phyloP scores from a whole-genome alignment of 2,113 vertebrate species.

The Strigops habroptila region DNA sequence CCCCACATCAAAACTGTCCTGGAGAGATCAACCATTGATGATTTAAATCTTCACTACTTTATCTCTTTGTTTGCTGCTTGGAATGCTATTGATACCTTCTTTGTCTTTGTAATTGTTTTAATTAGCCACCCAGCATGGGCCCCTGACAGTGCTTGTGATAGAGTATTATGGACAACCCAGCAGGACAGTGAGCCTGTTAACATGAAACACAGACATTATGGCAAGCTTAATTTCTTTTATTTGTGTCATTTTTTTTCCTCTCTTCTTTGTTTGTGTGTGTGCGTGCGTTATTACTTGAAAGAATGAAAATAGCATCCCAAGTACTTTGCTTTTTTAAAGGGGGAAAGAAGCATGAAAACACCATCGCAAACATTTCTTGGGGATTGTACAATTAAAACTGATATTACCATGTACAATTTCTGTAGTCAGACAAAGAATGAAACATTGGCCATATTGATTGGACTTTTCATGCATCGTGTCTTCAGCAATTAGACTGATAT shows the following conservation, averaged over 20 bases:
- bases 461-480: background rate
- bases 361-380: background rate
- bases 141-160: constrained; percentile 42
- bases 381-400: background rate
- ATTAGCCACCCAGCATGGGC: constrained; percentile 85
- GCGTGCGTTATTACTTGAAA: background rate
- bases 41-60: constrained; percentile 75
- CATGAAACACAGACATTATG: constrained; percentile 52
- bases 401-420: background rate
- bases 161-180: constrained; percentile 57
- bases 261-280: background rate
- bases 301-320: background rate
- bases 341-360: background rate
- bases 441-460: background rate
- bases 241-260: background rate
- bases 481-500: background rate
- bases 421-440: background rate
- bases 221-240: constrained; percentile 43
- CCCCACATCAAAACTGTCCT: constrained; percentile 34
- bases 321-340: background rate
- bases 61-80: constrained; percentile 79
- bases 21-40: constrained; percentile 59
- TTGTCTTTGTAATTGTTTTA: constrained; percentile 95
- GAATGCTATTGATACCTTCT: constrained; percentile 81
- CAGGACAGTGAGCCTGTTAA: constrained; percentile 51